A percentile compares a stretch with the other conserved stretches of the same genome.
These are phyloP conservation scores for Heliconius charithonia DNA, from an alignment of 2,888 invertebrate species.

Conservation along the genomic window DNA sequence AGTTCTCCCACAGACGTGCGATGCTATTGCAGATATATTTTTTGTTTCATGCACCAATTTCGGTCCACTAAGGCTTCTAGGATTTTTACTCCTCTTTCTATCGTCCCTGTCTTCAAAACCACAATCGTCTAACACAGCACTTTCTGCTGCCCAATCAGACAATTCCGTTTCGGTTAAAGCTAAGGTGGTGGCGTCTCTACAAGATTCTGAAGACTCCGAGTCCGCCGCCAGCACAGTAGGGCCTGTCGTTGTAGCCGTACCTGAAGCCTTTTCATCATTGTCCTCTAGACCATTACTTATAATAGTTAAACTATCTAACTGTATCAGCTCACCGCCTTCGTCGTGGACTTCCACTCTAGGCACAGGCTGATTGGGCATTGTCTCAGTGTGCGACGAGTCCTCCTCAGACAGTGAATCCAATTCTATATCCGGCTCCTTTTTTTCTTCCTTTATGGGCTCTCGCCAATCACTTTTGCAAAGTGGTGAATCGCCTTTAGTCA, in stretches of 20 bases:
- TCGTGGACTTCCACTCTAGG: constrained; percentile 90
- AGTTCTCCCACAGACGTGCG: constrained; percentile 75
- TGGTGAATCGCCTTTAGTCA: constrained; percentile 67
- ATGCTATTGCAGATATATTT: constrained; percentile 68
- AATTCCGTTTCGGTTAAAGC: constrained; percentile 93
- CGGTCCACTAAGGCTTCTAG: constrained; percentile 67
- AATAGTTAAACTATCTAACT: constrained; percentile 84
- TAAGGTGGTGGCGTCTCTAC: constrained; percentile 87
- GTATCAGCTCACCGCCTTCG: constrained; percentile 86
- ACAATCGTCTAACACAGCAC: constrained; percentile 90
- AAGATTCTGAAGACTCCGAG: constrained; percentile 86
- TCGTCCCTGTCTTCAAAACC: constrained; percentile 76
- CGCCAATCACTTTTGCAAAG: constrained; percentile 67
- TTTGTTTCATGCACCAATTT: constrained; percentile 72
- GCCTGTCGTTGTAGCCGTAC: constrained; percentile 68
- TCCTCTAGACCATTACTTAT: constrained; percentile 64
- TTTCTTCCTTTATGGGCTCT: constrained; percentile 76
- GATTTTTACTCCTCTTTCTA: constrained; percentile 64
- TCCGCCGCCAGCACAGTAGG: constrained; percentile 73
- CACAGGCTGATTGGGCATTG: constrained; percentile 77
- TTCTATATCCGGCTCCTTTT: constrained; percentile 69
- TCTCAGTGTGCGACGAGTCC: constrained; percentile 71
- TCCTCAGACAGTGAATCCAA: constrained; percentile 83
- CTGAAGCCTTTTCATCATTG: constrained; percentile 62
- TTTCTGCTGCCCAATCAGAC: constrained; percentile 95